phyloP scores from a whole-genome alignment of 2,113 vertebrate genomes.

The Mirounga angustirostris region DNA sequence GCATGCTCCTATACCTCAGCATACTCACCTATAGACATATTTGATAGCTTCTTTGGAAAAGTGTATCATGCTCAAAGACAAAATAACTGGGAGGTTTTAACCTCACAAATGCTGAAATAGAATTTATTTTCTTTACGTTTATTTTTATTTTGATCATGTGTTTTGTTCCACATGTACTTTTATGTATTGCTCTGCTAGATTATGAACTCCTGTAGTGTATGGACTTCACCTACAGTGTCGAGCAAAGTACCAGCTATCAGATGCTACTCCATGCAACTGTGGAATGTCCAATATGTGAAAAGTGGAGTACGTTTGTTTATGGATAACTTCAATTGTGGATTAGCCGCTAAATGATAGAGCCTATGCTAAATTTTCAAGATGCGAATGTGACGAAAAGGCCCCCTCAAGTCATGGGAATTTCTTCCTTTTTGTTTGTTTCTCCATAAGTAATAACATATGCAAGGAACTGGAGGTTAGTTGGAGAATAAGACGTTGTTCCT shows the following conservation, averaged over 20 bases:
- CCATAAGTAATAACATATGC: background rate
- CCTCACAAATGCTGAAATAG: slow-evolving; percentile 60
- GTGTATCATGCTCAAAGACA: slow-evolving; percentile 54
- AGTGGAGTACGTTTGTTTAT: background rate
- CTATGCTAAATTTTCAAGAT: background rate
- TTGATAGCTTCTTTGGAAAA: slow-evolving; percentile 80
- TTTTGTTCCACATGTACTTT: background rate
- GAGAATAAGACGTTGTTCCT: background rate
- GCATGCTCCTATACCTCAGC: slow-evolving; percentile 43
- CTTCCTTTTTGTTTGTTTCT: background rate
- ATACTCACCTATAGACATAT: slow-evolving; percentile 62
- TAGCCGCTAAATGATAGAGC: background rate
- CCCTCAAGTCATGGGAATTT: background rate
- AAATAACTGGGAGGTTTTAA: slow-evolving; percentile 67
- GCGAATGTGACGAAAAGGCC: background rate
- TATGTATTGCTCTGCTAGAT: background rate
- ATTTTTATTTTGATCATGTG: slow-evolving; percentile 35
- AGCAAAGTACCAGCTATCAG: background rate
- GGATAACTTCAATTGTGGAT: background rate
- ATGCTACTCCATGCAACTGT: background rate
- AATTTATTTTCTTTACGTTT: background rate
- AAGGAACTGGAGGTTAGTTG: background rate
- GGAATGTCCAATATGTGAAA: background rate
- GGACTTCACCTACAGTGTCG: background rate
- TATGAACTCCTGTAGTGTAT: background rate